Percentiles rank a stretch among this genome's conserved stretches.
Conservation (phyloP, 2,113 vertebrate species). For the Reinhardtius hippoglossoides region DNA sequence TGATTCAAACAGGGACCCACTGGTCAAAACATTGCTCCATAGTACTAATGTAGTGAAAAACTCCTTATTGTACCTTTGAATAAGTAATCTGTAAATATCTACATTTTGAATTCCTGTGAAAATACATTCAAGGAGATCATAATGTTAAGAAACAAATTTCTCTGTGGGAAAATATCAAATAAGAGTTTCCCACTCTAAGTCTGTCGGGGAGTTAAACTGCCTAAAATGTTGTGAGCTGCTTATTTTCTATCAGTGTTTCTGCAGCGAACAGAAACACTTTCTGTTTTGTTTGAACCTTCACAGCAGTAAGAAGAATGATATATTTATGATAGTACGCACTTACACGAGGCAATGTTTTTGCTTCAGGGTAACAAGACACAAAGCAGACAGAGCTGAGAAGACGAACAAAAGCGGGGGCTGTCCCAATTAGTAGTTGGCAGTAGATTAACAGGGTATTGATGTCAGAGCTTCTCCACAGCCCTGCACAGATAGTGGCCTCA, state of each 20-base stretch:
- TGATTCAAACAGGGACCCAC: no score
- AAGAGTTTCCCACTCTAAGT: not conserved
- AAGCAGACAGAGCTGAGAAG: slow-evolving; percentile 41
- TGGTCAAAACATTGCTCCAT: not conserved
- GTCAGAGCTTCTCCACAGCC: slow-evolving; percentile 55
- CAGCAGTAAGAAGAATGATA: slow-evolving; percentile 16
- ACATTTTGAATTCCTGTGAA: not conserved
- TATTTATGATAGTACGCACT: slow-evolving; percentile 22
- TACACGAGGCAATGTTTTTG: slow-evolving; percentile 53
- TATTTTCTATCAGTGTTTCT: not conserved
- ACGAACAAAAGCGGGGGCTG: slow-evolving; percentile 54
- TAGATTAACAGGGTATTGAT: slow-evolving; percentile 65
- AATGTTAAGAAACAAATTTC: no score
- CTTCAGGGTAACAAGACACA: slow-evolving; percentile 45
- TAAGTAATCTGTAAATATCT: not conserved
- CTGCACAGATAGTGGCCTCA: slow-evolving; percentile 65
- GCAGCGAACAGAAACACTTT: not conserved
- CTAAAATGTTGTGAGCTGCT: not conserved
- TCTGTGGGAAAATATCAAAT: no score
- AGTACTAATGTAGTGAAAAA: not conserved
- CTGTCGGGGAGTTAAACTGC: not conserved
- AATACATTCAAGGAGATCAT: not conserved
- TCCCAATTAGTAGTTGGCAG: slow-evolving; percentile 78
- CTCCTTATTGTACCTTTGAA: not conserved
- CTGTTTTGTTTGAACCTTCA: not conserved